Evolutionary conservation across 2,797 vertebrate genomes (phyloP).

Genomic region (Takifugu ocellatus): DNA sequence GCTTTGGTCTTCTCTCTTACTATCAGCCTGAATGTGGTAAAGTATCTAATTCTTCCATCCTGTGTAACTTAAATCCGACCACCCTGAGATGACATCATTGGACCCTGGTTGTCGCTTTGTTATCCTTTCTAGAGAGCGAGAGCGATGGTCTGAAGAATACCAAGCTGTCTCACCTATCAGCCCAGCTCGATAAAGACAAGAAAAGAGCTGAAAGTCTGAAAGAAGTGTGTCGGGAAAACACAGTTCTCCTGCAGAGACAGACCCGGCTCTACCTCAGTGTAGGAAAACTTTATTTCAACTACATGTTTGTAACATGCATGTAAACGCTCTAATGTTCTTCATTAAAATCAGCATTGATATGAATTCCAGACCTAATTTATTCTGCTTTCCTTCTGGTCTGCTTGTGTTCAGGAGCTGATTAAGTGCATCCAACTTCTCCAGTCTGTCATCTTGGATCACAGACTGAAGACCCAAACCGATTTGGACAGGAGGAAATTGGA

Average conservation of each 20-base stretch:
- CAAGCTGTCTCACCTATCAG: slow-evolving; percentile 76
- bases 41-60: background rate
- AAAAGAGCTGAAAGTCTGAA: slow-evolving; percentile 69
- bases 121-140: slow-evolving; percentile 69
- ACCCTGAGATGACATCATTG: background rate
- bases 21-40: slow-evolving; percentile 81
- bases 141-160: slow-evolving; percentile 74
- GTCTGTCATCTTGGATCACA: slow-evolving; percentile 77
- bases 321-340: background rate
- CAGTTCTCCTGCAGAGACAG: slow-evolving; percentile 74
- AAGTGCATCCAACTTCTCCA: slow-evolving; percentile 81
- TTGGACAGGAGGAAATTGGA: slow-evolving; percentile 80
- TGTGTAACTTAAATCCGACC: too few species aligned
- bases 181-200: slow-evolving; percentile 73
- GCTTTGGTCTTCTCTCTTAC: slow-evolving; percentile 74
- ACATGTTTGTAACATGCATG: background rate
- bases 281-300: slow-evolving; percentile 9
- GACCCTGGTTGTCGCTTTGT: background rate
- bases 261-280: slow-evolving; percentile 73
- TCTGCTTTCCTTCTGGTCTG: background rate
- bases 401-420: slow-evolving; percentile 72
- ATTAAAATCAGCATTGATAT: too few species aligned
- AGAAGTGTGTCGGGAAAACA: slow-evolving; percentile 67
- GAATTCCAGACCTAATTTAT: background rate
- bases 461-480: slow-evolving; percentile 81